phyloP scores from a whole-genome alignment of 2,888 invertebrate genomes.

The Ectropis crepuscularia region DNA sequence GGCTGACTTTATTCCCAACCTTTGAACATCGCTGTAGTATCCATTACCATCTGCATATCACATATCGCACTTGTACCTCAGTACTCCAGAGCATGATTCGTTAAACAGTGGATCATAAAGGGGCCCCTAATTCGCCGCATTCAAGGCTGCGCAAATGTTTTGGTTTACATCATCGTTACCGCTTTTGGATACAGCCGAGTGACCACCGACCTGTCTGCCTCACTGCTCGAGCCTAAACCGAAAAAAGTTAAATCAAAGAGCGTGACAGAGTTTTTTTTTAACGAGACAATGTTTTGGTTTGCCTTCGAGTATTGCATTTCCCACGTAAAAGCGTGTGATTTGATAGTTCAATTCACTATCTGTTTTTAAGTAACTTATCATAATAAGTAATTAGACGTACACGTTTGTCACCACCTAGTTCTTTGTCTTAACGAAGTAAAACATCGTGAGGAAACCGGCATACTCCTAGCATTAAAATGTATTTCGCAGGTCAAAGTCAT shows the following conservation, averaged over 20 bases:
- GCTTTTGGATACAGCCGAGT: constrained; percentile 58
- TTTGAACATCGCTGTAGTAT: constrained; percentile 16
- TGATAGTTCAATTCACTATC: too few relatives aligned
- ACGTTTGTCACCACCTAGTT: too few relatives aligned
- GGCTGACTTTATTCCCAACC: not conserved
- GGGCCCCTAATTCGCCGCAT: constrained; percentile 52
- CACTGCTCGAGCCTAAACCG: constrained; percentile 22
- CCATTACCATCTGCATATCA: constrained; percentile 23
- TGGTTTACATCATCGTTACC: constrained; percentile 64
- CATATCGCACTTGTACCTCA: constrained; percentile 16
- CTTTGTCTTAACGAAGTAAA: too few relatives aligned
- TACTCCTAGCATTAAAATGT: too few relatives aligned
- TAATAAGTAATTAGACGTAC: too few relatives aligned
- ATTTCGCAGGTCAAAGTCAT: too few relatives aligned
- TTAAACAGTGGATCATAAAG: constrained; percentile 51
- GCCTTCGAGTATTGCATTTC: too few relatives aligned
- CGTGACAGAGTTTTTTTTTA: not conserved
- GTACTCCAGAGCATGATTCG: constrained; percentile 31
- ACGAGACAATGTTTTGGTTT: too few relatives aligned
- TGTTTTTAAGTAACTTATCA: too few relatives aligned
- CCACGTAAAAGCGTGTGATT: too few relatives aligned
- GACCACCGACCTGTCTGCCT: constrained; percentile 48
- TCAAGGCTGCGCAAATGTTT: constrained; percentile 65
- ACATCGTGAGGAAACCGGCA: too few relatives aligned
- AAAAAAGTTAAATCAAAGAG: constrained; percentile 16